Evolutionary conservation across 2,888 invertebrate species (phyloP).

Genomic region (Xestia xanthographa): DNA sequence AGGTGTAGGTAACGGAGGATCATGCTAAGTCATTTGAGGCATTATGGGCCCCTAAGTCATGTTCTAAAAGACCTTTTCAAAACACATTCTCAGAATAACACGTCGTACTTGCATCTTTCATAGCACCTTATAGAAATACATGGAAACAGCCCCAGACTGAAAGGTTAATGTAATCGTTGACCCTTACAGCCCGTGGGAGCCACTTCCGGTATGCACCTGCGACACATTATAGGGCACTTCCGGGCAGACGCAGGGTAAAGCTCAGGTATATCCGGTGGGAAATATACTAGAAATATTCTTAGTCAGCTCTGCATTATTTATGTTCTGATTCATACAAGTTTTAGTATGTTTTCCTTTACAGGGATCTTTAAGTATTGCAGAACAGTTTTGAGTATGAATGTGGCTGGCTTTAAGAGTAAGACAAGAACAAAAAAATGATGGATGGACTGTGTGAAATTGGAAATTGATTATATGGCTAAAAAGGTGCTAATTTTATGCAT

Average conservation of each 20-base stretch:
- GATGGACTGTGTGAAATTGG: not conserved
- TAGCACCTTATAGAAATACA: not conserved
- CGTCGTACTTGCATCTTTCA: not conserved
- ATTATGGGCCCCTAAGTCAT: too few species aligned
- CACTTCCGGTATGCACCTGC: conserved; percentile 44
- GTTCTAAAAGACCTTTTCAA: not conserved
- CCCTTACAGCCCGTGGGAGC: conserved; percentile 32
- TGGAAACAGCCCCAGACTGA: not conserved
- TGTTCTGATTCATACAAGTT: not conserved
- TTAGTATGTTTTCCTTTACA: not conserved
- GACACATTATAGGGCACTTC: conserved; percentile 53
- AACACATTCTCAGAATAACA: not conserved
- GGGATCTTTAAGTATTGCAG: not conserved
- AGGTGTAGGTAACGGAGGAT: too few species aligned
- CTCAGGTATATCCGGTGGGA: conserved; percentile 32
- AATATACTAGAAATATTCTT: conserved; percentile 33
- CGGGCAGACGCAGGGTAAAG: conserved; percentile 23
- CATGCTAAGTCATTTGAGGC: too few species aligned
- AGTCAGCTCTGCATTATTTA: not conserved
- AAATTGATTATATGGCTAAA: not conserved
- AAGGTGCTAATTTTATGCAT: too few species aligned
- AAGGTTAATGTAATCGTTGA: conserved; percentile 34
- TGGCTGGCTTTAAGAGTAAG: not conserved
- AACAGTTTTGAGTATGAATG: not conserved
- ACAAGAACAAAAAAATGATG: not conserved